Evolutionary conservation across 2,797 vertebrate species (phyloP).

Genomic region (Morus bassanus): DNA sequence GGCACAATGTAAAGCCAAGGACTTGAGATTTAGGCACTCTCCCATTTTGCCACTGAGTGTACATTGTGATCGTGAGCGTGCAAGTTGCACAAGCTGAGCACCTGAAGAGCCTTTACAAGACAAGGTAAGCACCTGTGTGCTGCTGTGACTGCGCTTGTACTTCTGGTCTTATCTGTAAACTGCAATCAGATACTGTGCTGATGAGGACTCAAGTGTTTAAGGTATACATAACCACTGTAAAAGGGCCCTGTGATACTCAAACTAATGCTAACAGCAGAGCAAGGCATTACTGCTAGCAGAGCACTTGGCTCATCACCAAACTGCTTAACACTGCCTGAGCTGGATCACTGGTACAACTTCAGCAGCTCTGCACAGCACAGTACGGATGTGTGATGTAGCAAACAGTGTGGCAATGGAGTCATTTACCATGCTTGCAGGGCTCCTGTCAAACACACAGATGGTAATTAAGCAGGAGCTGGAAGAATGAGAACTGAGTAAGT

Average conservation of each 20-base stretch:
- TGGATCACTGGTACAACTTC: no score
- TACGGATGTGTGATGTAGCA: neutral
- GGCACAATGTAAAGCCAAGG: neutral
- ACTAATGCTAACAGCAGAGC: neutral
- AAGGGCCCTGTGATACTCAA: neutral
- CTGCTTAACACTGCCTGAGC: neutral
- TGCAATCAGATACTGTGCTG: neutral
- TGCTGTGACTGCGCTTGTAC: neutral
- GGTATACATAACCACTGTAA: neutral
- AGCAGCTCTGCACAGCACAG: neutral
- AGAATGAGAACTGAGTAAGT: neutral
- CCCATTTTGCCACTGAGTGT: neutral
- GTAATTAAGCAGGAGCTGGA: neutral
- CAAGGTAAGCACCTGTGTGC: neutral
- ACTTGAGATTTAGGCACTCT: neutral
- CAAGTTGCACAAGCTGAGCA: neutral
- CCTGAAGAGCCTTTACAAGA: neutral
- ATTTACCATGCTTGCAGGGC: fast-evolving
- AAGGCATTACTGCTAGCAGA: neutral
- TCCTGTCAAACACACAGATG: neutral
- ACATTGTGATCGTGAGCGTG: fast-evolving
- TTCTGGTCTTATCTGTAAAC: neutral
- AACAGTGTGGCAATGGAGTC: fast-evolving
- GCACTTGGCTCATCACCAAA: neutral
- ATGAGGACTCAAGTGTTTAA: neutral